A percentile compares a stretch with the other conserved stretches of the same genome.
These are phyloP conservation scores for Apus apus DNA, from an alignment of 2,113 vertebrate genomes.

Conservation along the genomic window DNA sequence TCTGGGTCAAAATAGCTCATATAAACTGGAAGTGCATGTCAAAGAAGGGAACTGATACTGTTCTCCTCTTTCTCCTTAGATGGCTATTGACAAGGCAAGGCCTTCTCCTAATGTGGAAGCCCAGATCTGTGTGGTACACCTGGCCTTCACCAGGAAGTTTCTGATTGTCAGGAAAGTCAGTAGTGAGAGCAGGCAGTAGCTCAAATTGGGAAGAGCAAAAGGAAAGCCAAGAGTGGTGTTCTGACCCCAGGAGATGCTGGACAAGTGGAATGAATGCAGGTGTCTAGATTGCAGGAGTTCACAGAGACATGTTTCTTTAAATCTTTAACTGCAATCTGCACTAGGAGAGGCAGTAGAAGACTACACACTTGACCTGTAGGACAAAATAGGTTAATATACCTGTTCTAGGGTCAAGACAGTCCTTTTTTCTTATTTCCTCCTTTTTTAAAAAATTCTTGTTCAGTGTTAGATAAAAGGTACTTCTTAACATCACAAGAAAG, in stretches of 20 bases:
- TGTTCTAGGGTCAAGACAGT: neutral
- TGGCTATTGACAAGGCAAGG: neutral
- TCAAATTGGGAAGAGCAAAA: neutral
- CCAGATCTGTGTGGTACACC: neutral
- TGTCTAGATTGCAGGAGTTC: neutral
- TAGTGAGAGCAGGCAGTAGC: neutral
- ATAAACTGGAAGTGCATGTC: neutral
- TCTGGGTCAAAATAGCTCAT: neutral
- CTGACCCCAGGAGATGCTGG: neutral
- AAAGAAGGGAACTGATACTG: neutral
- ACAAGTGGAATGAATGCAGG: neutral
- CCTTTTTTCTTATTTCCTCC: neutral
- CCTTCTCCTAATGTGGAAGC: neutral
- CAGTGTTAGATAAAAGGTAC: neutral
- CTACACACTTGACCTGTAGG: neutral
- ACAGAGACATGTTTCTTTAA: neutral
- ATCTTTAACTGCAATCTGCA: neutral
- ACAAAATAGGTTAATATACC: neutral
- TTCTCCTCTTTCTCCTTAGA: neutral
- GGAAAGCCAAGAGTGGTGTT: neutral
- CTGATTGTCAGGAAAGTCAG: neutral
- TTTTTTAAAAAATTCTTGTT: neutral
- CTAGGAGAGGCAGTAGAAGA: neutral
- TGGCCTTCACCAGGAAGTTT: neutral
- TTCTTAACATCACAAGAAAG: neutral